Evolutionary conservation across 2,113 vertebrate genomes (phyloP), one percentile per base, ranked within the genome.

Genomic region (Pitta sordida): DNA sequence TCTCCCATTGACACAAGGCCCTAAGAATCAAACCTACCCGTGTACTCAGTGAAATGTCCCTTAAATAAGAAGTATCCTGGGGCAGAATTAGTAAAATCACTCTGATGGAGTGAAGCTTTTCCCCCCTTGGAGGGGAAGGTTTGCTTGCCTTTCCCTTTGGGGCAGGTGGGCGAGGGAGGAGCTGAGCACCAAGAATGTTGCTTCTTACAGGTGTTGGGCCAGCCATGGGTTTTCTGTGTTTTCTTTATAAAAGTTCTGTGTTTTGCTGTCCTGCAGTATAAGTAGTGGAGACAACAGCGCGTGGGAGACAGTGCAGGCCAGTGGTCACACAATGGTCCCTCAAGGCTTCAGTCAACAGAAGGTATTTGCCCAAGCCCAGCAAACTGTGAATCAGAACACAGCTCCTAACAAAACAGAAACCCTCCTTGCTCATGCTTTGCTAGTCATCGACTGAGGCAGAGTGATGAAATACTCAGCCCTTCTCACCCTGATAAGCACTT

Each of bases 241-340:
- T 68, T 55, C 44, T 39, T 19, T 69, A n/a, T 22, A 34, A 69
- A 79, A 71, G 15, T 8, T n/a, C 26, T 11, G 39, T 60, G 43
- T 22, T 77, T 68, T 49, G 15, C 58, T 70, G n/a, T 19, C 32
- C 49, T 37, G 49, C 19, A 7, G 19, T 44, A 10, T 11, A 73
- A 83, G 49, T 41, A 85, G n/a, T 3, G 6, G 55, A 60, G 71
- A 20, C 1, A 6, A 26, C 2, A 2, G 68, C 0, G 0, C 11
- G 18, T n/a, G 46, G 41, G 29, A 63, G 58, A 73, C 6, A 2
- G 58, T 21, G 27, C 65, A 87, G 67, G 71, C 6, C 2, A 52
- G 55, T 15, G 12, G 43, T 91, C 15, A 0, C 30, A 70, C 29
- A 9, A 23, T 0, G 0, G 43, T 73, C 53, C 75, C 1, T 0